Percentiles rank a stretch among this genome's conserved stretches.
Evolutionary conservation across 2,113 vertebrate genomes (phyloP).

Genomic region (Anser brachyrhynchus): DNA sequence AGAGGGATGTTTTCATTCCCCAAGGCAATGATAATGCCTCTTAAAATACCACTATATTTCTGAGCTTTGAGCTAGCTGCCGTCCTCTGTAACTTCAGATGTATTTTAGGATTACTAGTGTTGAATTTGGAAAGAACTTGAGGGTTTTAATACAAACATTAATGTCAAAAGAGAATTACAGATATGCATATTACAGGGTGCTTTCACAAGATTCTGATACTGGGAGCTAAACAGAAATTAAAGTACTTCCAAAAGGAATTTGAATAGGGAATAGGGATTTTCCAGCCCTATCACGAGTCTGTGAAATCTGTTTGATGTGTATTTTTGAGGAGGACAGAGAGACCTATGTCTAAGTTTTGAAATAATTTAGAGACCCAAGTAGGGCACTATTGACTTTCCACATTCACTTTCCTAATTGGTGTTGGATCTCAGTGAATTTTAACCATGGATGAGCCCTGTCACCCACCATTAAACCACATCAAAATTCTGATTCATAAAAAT

Average conservation of each 20-base stretch:
- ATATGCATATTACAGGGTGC: constrained; percentile 32
- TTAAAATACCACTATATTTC: constrained; percentile 5
- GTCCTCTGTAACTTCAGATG: constrained; percentile 19
- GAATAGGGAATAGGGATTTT: constrained; percentile 50
- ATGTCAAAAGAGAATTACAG: constrained; percentile 49
- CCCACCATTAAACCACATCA: neutral
- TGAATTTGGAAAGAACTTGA: constrained; percentile 55
- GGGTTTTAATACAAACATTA: constrained; percentile 51
- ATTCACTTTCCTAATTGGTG: neutral
- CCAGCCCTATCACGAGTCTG: constrained; percentile 21
- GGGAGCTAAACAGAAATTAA: constrained; percentile 60
- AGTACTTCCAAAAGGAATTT: constrained; percentile 61
- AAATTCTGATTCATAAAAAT: neutral
- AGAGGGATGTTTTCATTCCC: neutral
- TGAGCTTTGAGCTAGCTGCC: constrained; percentile 11
- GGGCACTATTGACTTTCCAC: neutral
- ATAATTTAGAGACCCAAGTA: constrained; percentile 1
- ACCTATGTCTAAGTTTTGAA: neutral
- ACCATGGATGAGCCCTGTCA: neutral
- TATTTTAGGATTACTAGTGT: constrained; percentile 54
- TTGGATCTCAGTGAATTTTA: constrained; percentile 7
- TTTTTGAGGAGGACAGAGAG: constrained; percentile 29
- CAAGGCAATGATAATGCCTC: neutral
- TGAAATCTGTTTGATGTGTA: constrained; percentile 53
- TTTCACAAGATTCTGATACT: constrained; percentile 36